Evolutionary conservation across 2,888 invertebrate genomes (phyloP).

Genomic region (Colletes collaris): DNA sequence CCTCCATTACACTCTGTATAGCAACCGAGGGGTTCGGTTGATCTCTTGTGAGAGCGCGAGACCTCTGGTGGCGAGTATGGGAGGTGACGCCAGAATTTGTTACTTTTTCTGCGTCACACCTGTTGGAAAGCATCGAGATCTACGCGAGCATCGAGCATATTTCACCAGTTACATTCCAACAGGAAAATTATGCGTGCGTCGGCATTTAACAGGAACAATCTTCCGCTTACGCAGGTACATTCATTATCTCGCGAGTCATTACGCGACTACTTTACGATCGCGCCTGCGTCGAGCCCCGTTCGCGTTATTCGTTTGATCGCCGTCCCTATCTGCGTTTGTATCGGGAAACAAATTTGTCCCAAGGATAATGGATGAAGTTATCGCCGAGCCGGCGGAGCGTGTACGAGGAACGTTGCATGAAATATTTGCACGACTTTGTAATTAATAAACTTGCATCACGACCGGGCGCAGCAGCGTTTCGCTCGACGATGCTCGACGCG

Average conservation of each 20-base stretch:
- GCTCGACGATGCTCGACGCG: conserved; percentile 19
- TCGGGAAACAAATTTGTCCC: conserved; percentile 80
- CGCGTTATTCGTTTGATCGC: conserved; percentile 56
- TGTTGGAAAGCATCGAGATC: background rate
- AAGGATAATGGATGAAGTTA: conserved; percentile 79
- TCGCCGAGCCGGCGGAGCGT: conserved; percentile 71
- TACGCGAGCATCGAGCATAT: conserved; percentile 47
- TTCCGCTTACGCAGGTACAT: conserved; percentile 45
- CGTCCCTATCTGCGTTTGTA: conserved; percentile 71
- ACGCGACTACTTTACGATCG: conserved; percentile 73
- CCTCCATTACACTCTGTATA: no score
- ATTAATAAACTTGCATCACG: conserved; percentile 73
- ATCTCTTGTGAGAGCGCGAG: no score
- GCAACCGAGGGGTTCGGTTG: no score
- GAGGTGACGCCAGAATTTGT: no score
- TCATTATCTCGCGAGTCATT: conserved; percentile 78
- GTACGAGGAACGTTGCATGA: conserved; percentile 67
- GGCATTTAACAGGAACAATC: conserved; percentile 51
- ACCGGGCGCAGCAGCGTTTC: conserved; percentile 45
- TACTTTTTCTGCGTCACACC: no score
- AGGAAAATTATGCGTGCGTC: conserved; percentile 32
- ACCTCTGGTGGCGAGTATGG: no score
- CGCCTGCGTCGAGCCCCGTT: conserved; percentile 64
- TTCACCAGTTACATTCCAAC: conserved; percentile 45
- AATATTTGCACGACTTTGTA: conserved; percentile 71